Evolutionary conservation across 1,140 invertebrate species (phyloP), one percentile per base, ranked within the genome.

Genomic region (Archegozetes longisetosus): DNA sequence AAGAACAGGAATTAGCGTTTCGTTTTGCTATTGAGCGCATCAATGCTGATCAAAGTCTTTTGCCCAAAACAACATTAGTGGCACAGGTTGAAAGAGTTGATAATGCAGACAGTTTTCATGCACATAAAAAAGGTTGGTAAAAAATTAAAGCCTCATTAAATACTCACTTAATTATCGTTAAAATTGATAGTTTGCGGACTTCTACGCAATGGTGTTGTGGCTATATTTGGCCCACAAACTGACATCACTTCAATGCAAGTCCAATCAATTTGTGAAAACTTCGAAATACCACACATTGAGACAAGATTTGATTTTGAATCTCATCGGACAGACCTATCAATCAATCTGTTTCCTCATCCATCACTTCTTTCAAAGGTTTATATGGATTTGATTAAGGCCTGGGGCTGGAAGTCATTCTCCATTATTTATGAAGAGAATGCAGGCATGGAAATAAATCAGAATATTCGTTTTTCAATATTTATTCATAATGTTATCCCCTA

Each of bases 251-350:
- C 88, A 2, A 85, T 85, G 63, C 90, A 95, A 73, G 87, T 94
- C 14, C 89, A 94, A 73, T 89, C 86, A 61, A 93, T 95, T 66
- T 94, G 89, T 71, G 90, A 94, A 73, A 88, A 88, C 24, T 88
- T 93, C 82, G 90, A 94, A 74, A 84, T 94, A 66, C 90, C 90
- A 0, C 89, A 94, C 72, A 78, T 95, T 67, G 88, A 93, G 90
- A 26, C 50, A 6, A 4, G 50, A 4, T 28, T 9, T 24, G 50
- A 52, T n/a, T 52, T 52, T n/a, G 22, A 52, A 26, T 26, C 50
- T 4, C 17, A 9, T 40, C 50, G 50, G 25, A n/a, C 50, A 6
- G 50, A 85, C 66, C 91, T 87, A 70, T 80, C 91, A 26, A 87
- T 96, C 65, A 94, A 93, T 75, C 78, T 96, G 22, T 91, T 89